Percentiles rank a stretch among this genome's conserved stretches.
Conservation (phyloP, 1,140 invertebrate genomes). For the Delia radicum region DNA sequence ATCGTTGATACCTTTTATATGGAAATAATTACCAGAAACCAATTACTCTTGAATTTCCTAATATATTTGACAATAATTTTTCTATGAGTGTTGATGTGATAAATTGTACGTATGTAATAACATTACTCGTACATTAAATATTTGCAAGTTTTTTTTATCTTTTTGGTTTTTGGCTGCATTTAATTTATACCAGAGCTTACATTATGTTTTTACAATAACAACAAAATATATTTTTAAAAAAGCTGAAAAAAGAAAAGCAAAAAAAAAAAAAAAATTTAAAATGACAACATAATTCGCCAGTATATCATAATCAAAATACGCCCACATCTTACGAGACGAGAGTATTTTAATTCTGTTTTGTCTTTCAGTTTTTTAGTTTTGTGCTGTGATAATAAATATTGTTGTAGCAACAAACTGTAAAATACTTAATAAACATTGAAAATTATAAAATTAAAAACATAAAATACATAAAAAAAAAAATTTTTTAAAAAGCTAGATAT, state of each 20-base stretch:
- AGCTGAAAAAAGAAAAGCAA: conserved; percentile 2
- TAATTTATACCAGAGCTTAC: background rate
- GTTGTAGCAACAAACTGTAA: background rate
- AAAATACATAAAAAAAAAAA: background rate
- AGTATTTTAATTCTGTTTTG: background rate
- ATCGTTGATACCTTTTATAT: too few species aligned
- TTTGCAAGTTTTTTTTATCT: background rate
- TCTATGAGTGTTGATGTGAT: background rate
- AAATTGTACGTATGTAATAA: background rate
- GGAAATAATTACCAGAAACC: too few species aligned
- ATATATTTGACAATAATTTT: too few species aligned
- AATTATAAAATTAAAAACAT: background rate
- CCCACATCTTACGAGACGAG: conserved; percentile 7
- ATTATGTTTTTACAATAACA: background rate
- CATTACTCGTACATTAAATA: background rate
- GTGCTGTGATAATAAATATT: background rate
- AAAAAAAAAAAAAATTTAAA: conserved; percentile 13
- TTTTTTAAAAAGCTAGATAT: background rate
- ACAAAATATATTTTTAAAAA: background rate
- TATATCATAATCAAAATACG: conserved; percentile 25
- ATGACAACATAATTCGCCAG: conserved; percentile 26
- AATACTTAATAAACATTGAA: conserved; percentile 2
- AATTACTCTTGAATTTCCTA: too few species aligned
- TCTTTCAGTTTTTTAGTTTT: background rate
- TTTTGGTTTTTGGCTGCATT: background rate